Conservation (phyloP, 2,113 vertebrate species). For the Dermatemys mawii region DNA sequence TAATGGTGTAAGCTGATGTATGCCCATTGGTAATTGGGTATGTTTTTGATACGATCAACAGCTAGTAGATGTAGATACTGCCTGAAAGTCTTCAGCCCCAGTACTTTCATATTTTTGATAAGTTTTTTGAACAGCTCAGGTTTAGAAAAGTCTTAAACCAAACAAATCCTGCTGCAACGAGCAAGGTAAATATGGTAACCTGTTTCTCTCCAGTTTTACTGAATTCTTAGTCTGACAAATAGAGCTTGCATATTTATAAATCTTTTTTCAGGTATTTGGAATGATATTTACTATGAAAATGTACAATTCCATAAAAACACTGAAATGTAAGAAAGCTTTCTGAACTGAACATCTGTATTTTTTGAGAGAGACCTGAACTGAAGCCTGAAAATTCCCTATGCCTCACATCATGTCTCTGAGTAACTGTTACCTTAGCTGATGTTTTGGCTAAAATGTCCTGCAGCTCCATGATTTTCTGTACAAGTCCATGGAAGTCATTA, state of each 20-base stretch:
- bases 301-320: neutral
- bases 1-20: neutral
- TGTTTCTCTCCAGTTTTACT: conserved; percentile 32
- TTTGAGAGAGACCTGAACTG: neutral
- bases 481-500: conserved; percentile 98
- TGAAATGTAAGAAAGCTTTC: neutral
- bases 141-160: neutral
- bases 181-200: neutral
- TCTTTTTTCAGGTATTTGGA: conserved; percentile 1
- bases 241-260: conserved; percentile 37
- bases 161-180: conserved; percentile 24
- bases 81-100: neutral
- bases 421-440: conserved; percentile 92
- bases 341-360: neutral
- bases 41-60: neutral
- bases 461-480: conserved; percentile 99
- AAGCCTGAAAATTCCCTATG: neutral
- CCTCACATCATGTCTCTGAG: neutral
- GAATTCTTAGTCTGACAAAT: conserved; percentile 22
- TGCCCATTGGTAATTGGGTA: neutral
- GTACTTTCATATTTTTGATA: neutral
- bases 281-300: conserved; percentile 6
- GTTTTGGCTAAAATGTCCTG: conserved; percentile 98
- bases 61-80: neutral
- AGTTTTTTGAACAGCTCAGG: neutral